Evolutionary conservation across 2,888 invertebrate genomes (phyloP).

Genomic region (Leucozona laternaria): DNA sequence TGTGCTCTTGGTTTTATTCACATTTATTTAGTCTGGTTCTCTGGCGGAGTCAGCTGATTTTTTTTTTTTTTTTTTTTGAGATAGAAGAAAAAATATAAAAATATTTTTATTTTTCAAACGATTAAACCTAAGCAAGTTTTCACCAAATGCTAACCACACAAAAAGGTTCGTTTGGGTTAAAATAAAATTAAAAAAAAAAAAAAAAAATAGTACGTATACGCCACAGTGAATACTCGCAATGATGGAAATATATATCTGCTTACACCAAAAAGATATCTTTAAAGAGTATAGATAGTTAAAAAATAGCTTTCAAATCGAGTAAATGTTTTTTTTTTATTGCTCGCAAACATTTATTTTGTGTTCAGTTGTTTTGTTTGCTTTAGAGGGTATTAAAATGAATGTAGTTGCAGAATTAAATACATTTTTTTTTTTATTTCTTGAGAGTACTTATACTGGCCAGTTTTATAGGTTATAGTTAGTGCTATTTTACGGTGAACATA

Average conservation of each 20-base stretch:
- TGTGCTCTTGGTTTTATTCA: slow-evolving; percentile 7
- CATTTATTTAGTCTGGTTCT: slow-evolving; percentile 1
- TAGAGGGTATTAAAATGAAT: neutral
- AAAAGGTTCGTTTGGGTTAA: neutral
- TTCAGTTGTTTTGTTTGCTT: neutral
- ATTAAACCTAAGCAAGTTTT: slow-evolving; percentile 24
- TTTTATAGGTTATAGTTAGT: neutral
- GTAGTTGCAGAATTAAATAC: neutral
- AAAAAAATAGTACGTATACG: slow-evolving; percentile 31
- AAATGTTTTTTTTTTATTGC: slow-evolving; percentile 17
- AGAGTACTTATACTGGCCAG: neutral
- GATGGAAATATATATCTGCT: neutral
- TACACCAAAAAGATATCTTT: slow-evolving; percentile 1
- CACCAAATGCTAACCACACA: neutral
- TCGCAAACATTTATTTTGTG: neutral
- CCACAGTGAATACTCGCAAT: slow-evolving; percentile 6
- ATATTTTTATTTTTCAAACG: slow-evolving; percentile 33
- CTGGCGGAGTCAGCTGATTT: neutral
- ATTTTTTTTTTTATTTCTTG: neutral
- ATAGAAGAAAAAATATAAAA: neutral
- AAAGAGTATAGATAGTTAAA: neutral
- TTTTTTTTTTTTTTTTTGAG: neutral
- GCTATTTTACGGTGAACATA: neutral
- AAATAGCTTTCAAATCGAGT: slow-evolving; percentile 12
- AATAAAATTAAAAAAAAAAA: slow-evolving; percentile 3